Conservation (phyloP, 2,797 vertebrate species). For the Enteromius trimaculatus region DNA sequence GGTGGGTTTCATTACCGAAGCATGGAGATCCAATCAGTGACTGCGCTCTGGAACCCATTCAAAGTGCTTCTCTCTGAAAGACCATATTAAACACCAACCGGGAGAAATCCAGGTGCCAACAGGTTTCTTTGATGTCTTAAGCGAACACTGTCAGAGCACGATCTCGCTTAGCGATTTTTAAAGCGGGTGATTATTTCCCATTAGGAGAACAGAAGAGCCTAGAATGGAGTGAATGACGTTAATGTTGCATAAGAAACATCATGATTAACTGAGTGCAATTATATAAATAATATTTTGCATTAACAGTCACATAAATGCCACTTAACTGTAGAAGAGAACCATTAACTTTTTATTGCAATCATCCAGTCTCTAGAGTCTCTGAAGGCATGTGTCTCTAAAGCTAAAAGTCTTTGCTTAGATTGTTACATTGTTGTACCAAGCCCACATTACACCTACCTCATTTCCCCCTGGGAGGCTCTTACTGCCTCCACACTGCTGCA, state of each 20-base stretch:
- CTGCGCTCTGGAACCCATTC: conserved; percentile 26
- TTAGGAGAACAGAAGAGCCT: neutral
- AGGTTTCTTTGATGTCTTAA: conserved; percentile 44
- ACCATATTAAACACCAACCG: conserved; percentile 50
- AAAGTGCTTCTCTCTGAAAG: conserved; percentile 33
- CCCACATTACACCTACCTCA: conserved; percentile 24
- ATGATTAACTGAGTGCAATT: conserved; percentile 24
- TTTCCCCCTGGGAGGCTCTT: conserved; percentile 25
- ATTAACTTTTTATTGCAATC: conserved; percentile 22
- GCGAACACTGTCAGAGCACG: neutral
- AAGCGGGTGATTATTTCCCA: conserved; percentile 8
- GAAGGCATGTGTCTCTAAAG: conserved; percentile 10
- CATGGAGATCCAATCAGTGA: conserved; percentile 51
- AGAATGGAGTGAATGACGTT: conserved; percentile 25
- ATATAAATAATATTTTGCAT: conserved; percentile 28
- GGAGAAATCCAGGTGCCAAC: conserved; percentile 33
- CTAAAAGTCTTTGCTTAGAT: conserved; percentile 10
- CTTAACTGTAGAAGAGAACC: conserved; percentile 25
- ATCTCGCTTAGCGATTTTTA: conserved; percentile 24
- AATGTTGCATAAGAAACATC: conserved; percentile 31
- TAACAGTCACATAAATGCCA: conserved; percentile 36
- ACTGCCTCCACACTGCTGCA: conserved; percentile 22
- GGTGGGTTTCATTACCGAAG: conserved; percentile 56
- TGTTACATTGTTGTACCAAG: conserved; percentile 29
- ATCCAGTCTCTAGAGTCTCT: conserved; percentile 40